Percentiles rank a stretch among this genome's conserved stretches.
Evolutionary conservation across 2,113 vertebrate genomes (phyloP).

Genomic region (Dasyornis broadbenti): DNA sequence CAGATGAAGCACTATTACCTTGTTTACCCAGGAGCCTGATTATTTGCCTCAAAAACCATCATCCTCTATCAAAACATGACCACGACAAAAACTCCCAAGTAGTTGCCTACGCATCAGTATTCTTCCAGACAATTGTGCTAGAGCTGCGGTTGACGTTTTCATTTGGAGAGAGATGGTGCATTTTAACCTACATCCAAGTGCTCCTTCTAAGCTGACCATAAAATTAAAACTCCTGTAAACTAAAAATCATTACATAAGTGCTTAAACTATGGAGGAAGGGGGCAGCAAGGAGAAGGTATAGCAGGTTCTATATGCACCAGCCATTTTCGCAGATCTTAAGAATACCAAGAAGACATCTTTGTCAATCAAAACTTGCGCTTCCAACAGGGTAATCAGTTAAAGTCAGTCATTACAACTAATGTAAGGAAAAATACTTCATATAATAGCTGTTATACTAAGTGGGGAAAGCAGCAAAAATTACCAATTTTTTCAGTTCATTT

Average conservation of each 20-base stretch:
- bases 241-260: background rate
- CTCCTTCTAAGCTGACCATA: background rate
- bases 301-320: background rate
- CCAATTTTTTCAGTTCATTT: conserved; percentile 72
- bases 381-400: conserved; percentile 44
- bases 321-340: background rate
- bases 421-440: conserved; percentile 38
- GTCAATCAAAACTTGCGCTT: conserved; percentile 47
- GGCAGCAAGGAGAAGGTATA: background rate
- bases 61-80: background rate
- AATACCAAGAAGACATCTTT: background rate
- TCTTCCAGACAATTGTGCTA: background rate
- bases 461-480: conserved; percentile 60
- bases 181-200: background rate
- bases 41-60: background rate
- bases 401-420: conserved; percentile 34
- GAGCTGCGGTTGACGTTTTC: background rate
- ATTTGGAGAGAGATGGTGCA: background rate
- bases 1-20: background rate
- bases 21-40: background rate
- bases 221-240: background rate
- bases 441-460: conserved; percentile 60
- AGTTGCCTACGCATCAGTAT: background rate
- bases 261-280: background rate
- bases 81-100: background rate